Base-by-base conservation (phyloP, 2,888 invertebrate species). In the Gerris lacustris region DNA sequence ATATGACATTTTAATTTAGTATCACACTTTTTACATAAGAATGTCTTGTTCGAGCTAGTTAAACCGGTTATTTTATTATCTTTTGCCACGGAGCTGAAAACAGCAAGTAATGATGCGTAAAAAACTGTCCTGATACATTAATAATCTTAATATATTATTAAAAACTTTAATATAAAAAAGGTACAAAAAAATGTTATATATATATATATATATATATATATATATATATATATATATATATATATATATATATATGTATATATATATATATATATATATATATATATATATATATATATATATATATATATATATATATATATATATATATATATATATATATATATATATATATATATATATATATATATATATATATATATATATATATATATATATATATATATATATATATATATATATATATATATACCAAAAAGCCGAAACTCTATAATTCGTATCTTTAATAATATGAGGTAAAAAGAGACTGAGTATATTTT, bases 191-290 rank as follows among this genome's bases (percentile, higher is more conserved):
- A 47, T 47, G 11, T 7, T 47, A 47, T 47, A 47, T 47, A 47
- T 47, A 47, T 47, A 47, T 47, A 47, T 47, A 47, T 47, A 47
- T 47, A 47, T 47, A 47, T 47, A 47, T 47, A 47, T 47, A 47
- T 47, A 47, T 47, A 47, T 47, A 47, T 47, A 47, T 47, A 7
- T 7, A 7, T 7, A 6, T 7, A 47, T 11, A 47, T 47, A 47
- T 11, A 47, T 47, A 47, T 11, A 47, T 47, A 47, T 11, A 47
- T 47, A 47, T 11, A 47, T 47, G 11, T 11, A 47, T 47, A 47
- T 11, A 47, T 47, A 47, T 11, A 47, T 47, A 47, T 11, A 47
- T 47, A 47, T 11, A 47, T 47, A 47, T 11, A 47, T 47, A 47
- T 11, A 47, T 47, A 47, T 11, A 47, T 47, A 47, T 11, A 47